phyloP scores from a whole-genome alignment of 2,888 invertebrate species.

The Ptychoptera albimana region DNA sequence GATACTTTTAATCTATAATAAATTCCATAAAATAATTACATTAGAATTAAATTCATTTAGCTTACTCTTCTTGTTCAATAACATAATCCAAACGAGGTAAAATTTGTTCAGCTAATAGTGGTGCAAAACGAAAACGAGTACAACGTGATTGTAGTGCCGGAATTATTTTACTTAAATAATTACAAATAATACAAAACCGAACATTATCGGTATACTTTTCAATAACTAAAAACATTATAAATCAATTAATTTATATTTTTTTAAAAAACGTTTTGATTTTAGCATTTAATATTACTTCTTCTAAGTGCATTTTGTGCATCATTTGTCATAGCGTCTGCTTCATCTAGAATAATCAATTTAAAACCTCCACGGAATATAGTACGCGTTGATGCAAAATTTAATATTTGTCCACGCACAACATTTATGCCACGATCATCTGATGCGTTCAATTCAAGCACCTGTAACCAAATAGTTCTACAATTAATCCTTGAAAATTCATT shows the following conservation, averaged over 20 bases:
- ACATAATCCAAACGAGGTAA: constrained; percentile 76
- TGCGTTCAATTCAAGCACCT: constrained; percentile 75
- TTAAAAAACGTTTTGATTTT: constrained; percentile 1
- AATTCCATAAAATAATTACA: constrained; percentile 2
- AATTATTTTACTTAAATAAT: constrained; percentile 96
- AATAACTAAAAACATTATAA: constrained; percentile 55
- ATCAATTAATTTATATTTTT: constrained; percentile 1
- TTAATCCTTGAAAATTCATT: too few relatives aligned
- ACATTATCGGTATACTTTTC: constrained; percentile 99
- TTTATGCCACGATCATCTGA: constrained; percentile 97
- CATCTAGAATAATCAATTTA: constrained; percentile 92
- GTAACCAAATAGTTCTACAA: too few relatives aligned
- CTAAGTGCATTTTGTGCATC: constrained; percentile 98
- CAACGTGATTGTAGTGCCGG: constrained; percentile 97
- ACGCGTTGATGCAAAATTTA: constrained; percentile 92
- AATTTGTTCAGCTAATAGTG: constrained; percentile 71
- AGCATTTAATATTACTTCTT: constrained; percentile 48
- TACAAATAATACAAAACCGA: constrained; percentile 96
- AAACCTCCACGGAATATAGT: constrained; percentile 88
- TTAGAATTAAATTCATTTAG: constrained; percentile 3
- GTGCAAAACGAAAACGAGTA: constrained; percentile 91
- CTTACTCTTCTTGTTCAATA: constrained; percentile 64
- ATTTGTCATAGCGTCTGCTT: constrained; percentile 98
- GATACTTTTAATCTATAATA: constrained; percentile 55
- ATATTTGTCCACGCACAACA: constrained; percentile 82